Evolutionary conservation across 2,888 invertebrate genomes (phyloP).

Genomic region (Drosophila suboccidentalis): DNA sequence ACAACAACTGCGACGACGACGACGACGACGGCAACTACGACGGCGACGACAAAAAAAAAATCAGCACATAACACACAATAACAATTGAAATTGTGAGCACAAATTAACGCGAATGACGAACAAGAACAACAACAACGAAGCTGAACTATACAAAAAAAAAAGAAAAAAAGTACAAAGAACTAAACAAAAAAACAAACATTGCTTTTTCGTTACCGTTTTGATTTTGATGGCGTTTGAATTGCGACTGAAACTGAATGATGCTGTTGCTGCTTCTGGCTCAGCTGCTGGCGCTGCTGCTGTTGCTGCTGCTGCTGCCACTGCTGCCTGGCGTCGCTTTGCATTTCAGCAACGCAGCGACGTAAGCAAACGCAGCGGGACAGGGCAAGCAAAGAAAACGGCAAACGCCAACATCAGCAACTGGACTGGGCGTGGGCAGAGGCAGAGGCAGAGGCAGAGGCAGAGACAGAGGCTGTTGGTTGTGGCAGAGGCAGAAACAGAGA

Average conservation of each 20-base stretch:
- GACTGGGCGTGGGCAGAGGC: slow-evolving; percentile 51
- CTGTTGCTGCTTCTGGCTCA: slow-evolving; percentile 57
- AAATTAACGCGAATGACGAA: slow-evolving; percentile 47
- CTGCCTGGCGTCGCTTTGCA: slow-evolving; percentile 34
- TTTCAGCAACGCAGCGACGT: slow-evolving; percentile 40
- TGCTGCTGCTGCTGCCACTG: slow-evolving; percentile 22
- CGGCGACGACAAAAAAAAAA: slow-evolving; percentile 13
- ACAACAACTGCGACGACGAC: slow-evolving; percentile 1
- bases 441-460: slow-evolving; percentile 35
- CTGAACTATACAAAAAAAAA: slow-evolving; percentile 3
- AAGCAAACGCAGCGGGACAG: slow-evolving; percentile 38
- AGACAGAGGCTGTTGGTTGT: slow-evolving; percentile 20
- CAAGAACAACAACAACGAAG: slow-evolving; percentile 25
- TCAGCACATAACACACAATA: slow-evolving; percentile 26
- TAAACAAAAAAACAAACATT: slow-evolving; percentile 32
- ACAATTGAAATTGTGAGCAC: slow-evolving; percentile 29
- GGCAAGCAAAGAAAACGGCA: slow-evolving; percentile 61
- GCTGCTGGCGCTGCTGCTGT: slow-evolving; percentile 28
- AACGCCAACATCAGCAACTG: slow-evolving; percentile 44
- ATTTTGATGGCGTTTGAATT: slow-evolving; percentile 82
- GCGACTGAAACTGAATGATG: slow-evolving; percentile 80
- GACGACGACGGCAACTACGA: not conserved
- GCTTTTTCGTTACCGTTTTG: slow-evolving; percentile 77
- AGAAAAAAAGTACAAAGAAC: slow-evolving; percentile 8
- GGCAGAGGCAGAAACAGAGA: slow-evolving; percentile 13